Conservation (phyloP, 2,113 vertebrate species). For the Ammodramus savannarum region DNA sequence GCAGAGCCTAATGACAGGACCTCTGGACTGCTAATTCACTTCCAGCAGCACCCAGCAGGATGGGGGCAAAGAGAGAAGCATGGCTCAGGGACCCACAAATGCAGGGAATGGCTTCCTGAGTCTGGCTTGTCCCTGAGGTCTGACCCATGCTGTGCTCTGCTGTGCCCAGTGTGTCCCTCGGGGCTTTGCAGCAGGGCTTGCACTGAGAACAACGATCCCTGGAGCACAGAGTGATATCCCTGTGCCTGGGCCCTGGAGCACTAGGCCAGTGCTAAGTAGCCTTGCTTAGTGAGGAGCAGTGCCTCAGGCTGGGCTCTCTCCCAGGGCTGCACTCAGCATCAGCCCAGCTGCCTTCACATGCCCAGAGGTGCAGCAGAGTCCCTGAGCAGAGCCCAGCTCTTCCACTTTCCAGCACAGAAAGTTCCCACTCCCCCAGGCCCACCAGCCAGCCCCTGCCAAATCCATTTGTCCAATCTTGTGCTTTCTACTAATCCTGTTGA, state of each 20-base stretch:
- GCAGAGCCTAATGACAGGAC: not conserved
- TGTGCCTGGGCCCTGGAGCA: not conserved
- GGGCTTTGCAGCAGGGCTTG: not conserved
- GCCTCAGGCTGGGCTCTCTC: not conserved
- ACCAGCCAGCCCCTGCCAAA: conserved; percentile 60
- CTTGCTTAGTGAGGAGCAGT: not conserved
- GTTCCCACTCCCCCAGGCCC: conserved; percentile 21
- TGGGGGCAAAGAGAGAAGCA: not conserved
- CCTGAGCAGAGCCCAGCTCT: not conserved
- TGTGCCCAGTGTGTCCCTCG: not conserved
- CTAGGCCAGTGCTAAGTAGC: not conserved
- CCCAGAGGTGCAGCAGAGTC: not conserved
- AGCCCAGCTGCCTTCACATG: not conserved
- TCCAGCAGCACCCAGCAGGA: not conserved
- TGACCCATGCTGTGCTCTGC: fast-evolving
- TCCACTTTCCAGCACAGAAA: not conserved
- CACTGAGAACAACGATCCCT: not conserved
- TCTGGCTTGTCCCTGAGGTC: not conserved
- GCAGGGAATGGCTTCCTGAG: not conserved
- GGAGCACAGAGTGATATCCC: not conserved
- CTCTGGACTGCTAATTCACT: not conserved
- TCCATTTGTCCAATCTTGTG: conserved; percentile 45
- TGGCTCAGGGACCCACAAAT: not conserved
- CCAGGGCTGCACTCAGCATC: not conserved
- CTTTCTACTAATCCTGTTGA: conserved; percentile 57